These are phyloP conservation scores for Cynopterus sphinx DNA, from an alignment of 2,797 vertebrate species.

Conservation along the genomic window DNA sequence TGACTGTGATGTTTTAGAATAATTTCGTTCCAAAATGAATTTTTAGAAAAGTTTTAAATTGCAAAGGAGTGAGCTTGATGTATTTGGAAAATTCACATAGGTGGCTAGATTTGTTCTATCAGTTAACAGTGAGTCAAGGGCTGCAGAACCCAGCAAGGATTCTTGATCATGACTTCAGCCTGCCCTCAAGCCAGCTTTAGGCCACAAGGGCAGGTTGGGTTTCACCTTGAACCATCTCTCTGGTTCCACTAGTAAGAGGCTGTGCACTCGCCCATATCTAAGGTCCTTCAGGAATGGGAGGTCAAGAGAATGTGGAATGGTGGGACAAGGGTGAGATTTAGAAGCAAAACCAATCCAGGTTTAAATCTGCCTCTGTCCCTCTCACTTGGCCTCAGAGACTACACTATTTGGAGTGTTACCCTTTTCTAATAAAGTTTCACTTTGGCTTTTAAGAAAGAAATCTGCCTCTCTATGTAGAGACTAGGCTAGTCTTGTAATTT, in stretches of 20 bases:
- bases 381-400: background rate
- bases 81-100: conserved; percentile 6
- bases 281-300: background rate
- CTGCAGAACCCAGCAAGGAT: background rate
- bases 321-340: background rate
- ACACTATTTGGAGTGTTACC: too few relatives aligned
- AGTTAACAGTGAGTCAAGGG: background rate
- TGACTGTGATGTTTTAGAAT: background rate
- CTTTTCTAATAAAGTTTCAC: too few relatives aligned
- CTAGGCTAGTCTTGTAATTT: background rate
- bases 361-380: background rate
- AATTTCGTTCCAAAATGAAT: conserved; percentile 14
- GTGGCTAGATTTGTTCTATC: background rate
- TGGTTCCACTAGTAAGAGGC: background rate
- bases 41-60: background rate
- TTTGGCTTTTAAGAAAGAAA: background rate
- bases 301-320: background rate
- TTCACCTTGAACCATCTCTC: background rate
- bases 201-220: background rate
- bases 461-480: background rate
- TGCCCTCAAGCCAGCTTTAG: background rate
- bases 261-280: background rate
- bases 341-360: background rate
- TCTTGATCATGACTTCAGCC: background rate
- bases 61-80: background rate